phyloP scores from a whole-genome alignment of 2,888 invertebrate species.

The Eupithecia inturbata region DNA sequence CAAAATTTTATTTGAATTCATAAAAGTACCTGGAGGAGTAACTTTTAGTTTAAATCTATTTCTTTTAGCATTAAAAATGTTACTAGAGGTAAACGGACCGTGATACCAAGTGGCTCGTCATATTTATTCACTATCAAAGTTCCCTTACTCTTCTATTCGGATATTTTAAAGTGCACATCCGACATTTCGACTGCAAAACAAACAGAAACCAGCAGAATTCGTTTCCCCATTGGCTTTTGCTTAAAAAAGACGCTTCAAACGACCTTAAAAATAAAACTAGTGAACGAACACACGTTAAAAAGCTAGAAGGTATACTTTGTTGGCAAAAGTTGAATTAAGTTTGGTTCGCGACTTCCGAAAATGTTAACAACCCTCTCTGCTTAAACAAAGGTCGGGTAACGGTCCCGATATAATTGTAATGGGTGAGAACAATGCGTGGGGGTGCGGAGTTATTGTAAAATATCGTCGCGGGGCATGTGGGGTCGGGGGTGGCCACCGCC shows the following conservation, averaged over 20 bases:
- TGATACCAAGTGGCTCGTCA: not conserved
- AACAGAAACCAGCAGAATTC: conserved; percentile 16
- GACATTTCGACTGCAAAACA: conserved; percentile 15
- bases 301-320: conserved; percentile 14
- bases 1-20: not conserved
- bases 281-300: conserved; percentile 2
- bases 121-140: conserved; percentile 23
- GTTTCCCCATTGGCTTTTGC: conserved; percentile 16
- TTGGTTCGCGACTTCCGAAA: conserved; percentile 15
- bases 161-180: conserved; percentile 19
- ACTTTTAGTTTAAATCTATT: not conserved
- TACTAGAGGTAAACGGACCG: not conserved
- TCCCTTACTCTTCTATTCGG: conserved; percentile 8
- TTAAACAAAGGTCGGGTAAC: conserved; percentile 32
- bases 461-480: conserved; percentile 22
- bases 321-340: conserved; percentile 15
- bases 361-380: conserved; percentile 27
- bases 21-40: not conserved
- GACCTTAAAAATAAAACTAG: conserved; percentile 14
- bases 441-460: conserved; percentile 36
- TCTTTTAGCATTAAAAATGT: not conserved
- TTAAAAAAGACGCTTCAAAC: conserved; percentile 25
- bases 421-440: conserved; percentile 33
- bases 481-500: not conserved
- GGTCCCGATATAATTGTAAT: conserved; percentile 36